Percentiles rank a stretch among this genome's conserved stretches.
Evolutionary conservation across 2,888 invertebrate species (phyloP).

Genomic region (Laspeyria flexula): DNA sequence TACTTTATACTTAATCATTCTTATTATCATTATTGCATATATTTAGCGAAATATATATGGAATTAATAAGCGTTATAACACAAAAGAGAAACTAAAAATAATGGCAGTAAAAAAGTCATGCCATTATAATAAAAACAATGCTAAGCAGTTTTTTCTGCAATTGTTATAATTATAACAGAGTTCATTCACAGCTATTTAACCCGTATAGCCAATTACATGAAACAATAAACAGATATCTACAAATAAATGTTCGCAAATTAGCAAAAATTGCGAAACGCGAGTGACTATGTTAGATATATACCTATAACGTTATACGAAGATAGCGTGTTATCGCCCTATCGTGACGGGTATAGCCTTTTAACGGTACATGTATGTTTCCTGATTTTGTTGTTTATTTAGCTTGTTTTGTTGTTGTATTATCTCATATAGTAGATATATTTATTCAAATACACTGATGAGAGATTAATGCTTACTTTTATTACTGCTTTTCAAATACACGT

Average conservation of each 20-base stretch:
- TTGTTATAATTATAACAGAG: neutral
- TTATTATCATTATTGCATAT: no score
- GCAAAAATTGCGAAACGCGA: conserved; percentile 16
- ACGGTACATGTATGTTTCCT: conserved; percentile 19
- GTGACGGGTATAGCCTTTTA: conserved; percentile 23
- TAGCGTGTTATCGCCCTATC: conserved; percentile 36
- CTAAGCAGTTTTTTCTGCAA: conserved; percentile 27
- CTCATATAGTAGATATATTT: no score
- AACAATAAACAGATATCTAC: neutral
- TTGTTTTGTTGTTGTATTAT: conserved; percentile 13
- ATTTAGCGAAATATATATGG: no score
- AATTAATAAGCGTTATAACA: no score
- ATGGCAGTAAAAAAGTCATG: no score
- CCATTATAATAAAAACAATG: neutral
- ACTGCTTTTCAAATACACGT: no score
- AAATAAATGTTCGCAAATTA: conserved; percentile 17
- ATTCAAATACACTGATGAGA: no score
- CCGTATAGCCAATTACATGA: neutral
- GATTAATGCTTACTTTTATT: no score
- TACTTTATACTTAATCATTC: no score
- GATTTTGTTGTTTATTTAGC: conserved; percentile 27
- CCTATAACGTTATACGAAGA: conserved; percentile 12
- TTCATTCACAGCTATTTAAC: neutral
- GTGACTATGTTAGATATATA: conserved; percentile 16
- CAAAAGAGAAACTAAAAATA: no score